Evolutionary conservation across 2,797 vertebrate species (phyloP).

Genomic region (Poecile montanus): DNA sequence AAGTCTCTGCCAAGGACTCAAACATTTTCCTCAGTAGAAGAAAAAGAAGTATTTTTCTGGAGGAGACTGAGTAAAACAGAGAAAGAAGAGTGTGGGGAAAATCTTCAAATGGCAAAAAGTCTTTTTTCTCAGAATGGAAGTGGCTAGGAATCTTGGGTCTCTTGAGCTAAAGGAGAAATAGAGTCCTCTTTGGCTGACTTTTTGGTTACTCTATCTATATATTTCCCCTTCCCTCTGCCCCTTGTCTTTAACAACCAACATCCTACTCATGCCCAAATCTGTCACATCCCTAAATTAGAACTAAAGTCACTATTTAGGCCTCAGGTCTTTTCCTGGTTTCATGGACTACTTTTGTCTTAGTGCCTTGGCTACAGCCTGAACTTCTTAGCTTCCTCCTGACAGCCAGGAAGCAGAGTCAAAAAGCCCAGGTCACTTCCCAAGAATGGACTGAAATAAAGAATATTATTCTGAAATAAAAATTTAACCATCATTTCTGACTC

Average conservation of each 20-base stretch:
- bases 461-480: not conserved
- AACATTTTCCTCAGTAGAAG: not conserved
- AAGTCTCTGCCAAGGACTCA: not conserved
- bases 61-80: not conserved
- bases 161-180: not conserved
- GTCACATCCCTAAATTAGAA: not conserved
- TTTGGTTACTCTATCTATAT: not conserved
- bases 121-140: not conserved
- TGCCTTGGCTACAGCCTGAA: not conserved
- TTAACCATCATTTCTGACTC: not conserved
- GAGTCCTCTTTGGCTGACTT: fast-evolving
- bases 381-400: not conserved
- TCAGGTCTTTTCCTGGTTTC: not conserved
- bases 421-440: not conserved
- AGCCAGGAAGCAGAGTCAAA: not conserved
- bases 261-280: not conserved
- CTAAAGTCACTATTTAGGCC: not conserved
- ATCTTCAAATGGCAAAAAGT: not conserved
- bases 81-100: not conserved
- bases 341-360: not conserved
- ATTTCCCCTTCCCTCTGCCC: not conserved
- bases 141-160: not conserved
- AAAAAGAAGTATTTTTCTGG: not conserved
- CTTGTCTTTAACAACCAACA: not conserved
- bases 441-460: not conserved